Base-by-base conservation (phyloP, 2,888 invertebrate genomes). In the Melanostoma mellinum region DNA sequence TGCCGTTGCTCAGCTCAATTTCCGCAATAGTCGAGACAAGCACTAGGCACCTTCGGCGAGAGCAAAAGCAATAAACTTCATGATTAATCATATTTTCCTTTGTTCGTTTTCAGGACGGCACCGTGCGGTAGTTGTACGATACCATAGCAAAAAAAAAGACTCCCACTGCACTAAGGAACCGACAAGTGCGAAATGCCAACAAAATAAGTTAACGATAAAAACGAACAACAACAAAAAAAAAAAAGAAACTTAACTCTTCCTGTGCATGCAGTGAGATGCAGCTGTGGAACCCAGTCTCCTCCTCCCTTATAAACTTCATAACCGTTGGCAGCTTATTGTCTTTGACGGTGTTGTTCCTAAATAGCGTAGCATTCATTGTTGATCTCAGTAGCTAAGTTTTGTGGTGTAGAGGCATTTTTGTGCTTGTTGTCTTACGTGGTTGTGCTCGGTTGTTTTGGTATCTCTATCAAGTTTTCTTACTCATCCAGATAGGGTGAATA, bases 51-150 rank as follows among this genome's bases (percentile, higher is more conserved):
- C 53, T 60, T 67, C 46, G 55, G 46, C 69, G 50, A 50, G 8
- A 67, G 42, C 42, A 60, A 65, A 68, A 78, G 82, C 79, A 84
- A 84, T 84, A 84, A 84, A 79, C 79, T 84, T 79, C 84, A 79
- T 71, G 75, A 84, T 84, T 84, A 84, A 84, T 84, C 74, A 75
- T 79, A 65, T 71, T 67, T 65, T 56, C 61, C 67, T 63, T 79
- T 74, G 33, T 69, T 75, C 53, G 9, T 30, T 60, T 65, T 35
- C 35, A 48, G 10, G 20, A 46, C 32, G 44, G 38, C 50, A 60
- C 20, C 20, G 20, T 20, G 20, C 44, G 9, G 44, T 56, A 5
- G 5, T 6, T 3, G 38, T 44, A 58, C 33, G 6, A 38, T n/a
- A 60, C 4, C 44, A 36, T 52, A 20, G 8, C 48, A 3, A 8